Conservation (phyloP, 2,888 invertebrate species). For the Tachina grossa region DNA sequence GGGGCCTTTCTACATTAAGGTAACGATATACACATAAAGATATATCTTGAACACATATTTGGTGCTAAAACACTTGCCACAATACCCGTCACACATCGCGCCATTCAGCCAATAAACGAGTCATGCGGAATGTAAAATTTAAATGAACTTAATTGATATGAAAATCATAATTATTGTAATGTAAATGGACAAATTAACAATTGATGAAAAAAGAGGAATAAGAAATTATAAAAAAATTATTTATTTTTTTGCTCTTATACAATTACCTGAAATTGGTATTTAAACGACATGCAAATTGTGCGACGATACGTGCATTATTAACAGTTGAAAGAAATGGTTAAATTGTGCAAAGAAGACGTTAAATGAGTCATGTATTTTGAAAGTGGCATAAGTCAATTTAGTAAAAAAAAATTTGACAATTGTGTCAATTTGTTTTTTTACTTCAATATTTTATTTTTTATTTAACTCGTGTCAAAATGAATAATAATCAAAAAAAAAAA, state of each 20-base stretch:
- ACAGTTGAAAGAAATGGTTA: constrained; percentile 29
- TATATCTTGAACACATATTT: constrained; percentile 5
- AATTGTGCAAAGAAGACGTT: constrained; percentile 7
- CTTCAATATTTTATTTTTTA: too few species aligned
- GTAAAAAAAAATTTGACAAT: too few species aligned
- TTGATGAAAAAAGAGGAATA: neutral
- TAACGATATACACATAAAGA: neutral
- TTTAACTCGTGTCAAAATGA: too few species aligned
- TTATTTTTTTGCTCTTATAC: constrained; percentile 16
- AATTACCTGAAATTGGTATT: constrained; percentile 54
- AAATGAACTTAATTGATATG: constrained; percentile 68
- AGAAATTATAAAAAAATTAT: constrained; percentile 4
- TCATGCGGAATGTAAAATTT: constrained; percentile 14
- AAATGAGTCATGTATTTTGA: neutral
- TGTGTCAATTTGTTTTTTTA: too few species aligned
- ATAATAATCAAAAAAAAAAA: too few species aligned
- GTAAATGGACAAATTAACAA: constrained; percentile 42
- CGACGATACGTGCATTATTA: neutral
- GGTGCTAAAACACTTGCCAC: constrained; percentile 24
- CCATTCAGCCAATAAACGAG: constrained; percentile 11
- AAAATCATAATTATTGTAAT: constrained; percentile 65
- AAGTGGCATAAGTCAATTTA: too few species aligned
- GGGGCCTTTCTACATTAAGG: too few species aligned
- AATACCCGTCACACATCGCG: neutral
- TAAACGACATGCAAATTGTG: constrained; percentile 44